Conservation (phyloP, 2,888 invertebrate species). For the Drosophila nigricruria region DNA sequence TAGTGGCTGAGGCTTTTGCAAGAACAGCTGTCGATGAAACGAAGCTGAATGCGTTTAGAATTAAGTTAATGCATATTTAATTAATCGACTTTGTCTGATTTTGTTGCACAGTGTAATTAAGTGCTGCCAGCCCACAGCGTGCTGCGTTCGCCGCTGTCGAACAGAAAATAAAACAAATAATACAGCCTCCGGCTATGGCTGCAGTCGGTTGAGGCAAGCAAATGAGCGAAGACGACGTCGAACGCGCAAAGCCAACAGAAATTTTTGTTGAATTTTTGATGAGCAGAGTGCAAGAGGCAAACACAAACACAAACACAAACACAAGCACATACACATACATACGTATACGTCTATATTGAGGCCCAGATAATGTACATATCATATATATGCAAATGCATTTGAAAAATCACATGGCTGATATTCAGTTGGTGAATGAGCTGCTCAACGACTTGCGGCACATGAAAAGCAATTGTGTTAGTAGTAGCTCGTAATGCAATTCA, state of each 20-base stretch:
- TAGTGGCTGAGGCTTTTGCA: neutral
- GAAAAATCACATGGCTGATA: constrained; percentile 84
- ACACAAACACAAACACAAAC: too few relatives aligned
- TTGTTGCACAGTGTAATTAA: constrained; percentile 73
- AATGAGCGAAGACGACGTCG: constrained; percentile 68
- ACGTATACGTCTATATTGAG: constrained; percentile 9
- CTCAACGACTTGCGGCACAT: constrained; percentile 83
- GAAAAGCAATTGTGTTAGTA: constrained; percentile 85
- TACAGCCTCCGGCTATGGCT: constrained; percentile 43
- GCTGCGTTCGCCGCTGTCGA: constrained; percentile 32
- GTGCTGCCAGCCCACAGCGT: constrained; percentile 39
- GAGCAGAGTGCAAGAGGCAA: constrained; percentile 25
- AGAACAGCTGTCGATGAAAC: constrained; percentile 3
- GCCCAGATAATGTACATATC: constrained; percentile 60
- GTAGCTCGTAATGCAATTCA: constrained; percentile 48
- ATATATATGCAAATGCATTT: constrained; percentile 83
- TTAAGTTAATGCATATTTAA: neutral
- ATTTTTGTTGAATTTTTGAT: constrained; percentile 47
- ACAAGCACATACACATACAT: neutral
- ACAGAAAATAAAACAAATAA: constrained; percentile 52
- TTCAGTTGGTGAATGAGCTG: constrained; percentile 82
- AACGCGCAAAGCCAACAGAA: constrained; percentile 30
- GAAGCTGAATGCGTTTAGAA: neutral
- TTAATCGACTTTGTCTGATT: neutral
- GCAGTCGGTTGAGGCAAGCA: constrained; percentile 67